Evolutionary conservation across 2,888 invertebrate species (phyloP).

Genomic region (Trichopoda pennipes): DNA sequence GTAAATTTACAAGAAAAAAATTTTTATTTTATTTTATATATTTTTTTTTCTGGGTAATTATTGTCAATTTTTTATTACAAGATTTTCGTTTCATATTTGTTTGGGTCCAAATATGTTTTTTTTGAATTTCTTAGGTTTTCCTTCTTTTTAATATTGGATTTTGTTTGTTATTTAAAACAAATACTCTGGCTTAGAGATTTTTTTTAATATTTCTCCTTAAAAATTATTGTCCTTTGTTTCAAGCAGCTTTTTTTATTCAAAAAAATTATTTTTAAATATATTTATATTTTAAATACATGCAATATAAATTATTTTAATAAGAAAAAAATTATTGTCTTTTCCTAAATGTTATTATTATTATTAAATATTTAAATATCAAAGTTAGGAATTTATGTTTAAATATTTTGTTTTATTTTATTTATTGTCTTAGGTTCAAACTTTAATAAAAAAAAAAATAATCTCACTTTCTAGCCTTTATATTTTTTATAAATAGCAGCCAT

Average conservation of each 20-base stretch:
- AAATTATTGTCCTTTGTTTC: constrained; percentile 68
- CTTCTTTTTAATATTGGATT: constrained; percentile 30
- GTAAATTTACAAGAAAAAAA: constrained; percentile 23
- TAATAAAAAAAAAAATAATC: constrained; percentile 41
- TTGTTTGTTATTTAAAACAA: constrained; percentile 57
- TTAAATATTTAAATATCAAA: constrained; percentile 54
- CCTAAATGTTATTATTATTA: constrained; percentile 42
- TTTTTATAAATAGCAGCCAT: constrained; percentile 67
- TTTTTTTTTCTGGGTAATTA: constrained; percentile 33
- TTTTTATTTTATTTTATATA: constrained; percentile 15
- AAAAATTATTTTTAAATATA: constrained; percentile 25
- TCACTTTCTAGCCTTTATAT: constrained; percentile 43
- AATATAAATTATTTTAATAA: constrained; percentile 56
- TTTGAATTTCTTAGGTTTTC: not conserved
- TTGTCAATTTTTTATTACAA: constrained; percentile 63
- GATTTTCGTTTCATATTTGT: constrained; percentile 45
- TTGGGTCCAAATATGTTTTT: constrained; percentile 42
- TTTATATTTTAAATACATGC: constrained; percentile 49
- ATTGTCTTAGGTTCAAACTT: constrained; percentile 53
- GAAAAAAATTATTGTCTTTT: constrained; percentile 55
- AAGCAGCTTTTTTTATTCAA: constrained; percentile 54
- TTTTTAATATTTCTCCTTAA: constrained; percentile 48
- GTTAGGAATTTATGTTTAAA: constrained; percentile 50
- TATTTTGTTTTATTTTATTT: constrained; percentile 52
- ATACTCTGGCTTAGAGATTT: constrained; percentile 55